Evolutionary conservation across 1,140 invertebrate genomes (phyloP), one percentile per base, ranked within the genome.

Genomic region (Drosophila kohkoa): DNA sequence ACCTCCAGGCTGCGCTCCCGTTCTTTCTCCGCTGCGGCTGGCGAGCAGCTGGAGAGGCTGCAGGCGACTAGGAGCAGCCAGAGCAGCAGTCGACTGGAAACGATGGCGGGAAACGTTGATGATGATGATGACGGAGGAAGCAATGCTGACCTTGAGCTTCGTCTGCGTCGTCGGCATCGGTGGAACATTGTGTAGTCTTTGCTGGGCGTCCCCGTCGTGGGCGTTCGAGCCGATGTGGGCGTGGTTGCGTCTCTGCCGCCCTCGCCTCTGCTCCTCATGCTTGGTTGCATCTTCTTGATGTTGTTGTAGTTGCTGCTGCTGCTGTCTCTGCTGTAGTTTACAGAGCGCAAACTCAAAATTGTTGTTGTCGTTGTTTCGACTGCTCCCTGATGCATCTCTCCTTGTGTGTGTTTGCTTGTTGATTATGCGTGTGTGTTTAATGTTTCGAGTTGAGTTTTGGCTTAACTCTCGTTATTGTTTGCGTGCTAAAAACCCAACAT

Each of bases 1-100:
- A 98, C 95, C 90, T 97, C 96, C 86, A 98, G 95, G 92, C 97
- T 96, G 49, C 96, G 95, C 58, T 97, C 95, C 68, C 79, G 77
- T n/a, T 79, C 69, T 38, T 67, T 38, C 20, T 55, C 54, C 64
- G 8, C 45, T 63, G 59, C 30, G 13, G 45, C 45, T 2, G 15
- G 41, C 51, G 0, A 41, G 55, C 35, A 59, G 45, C 20, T 45
- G 10, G 35, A 5, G 8, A 66, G 65, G 10, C 28, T 58, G 63
- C 35, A 86, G 58, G 25, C 45, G 57, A 68, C 15, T 46, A 77
- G 46, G 6, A 64, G 60, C 30, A 68, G 58, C 72, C 66, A 62
- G 7, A 62, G 16, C 55, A 75, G 63, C 52, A 38, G 35, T 25
- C 38, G 46, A 16, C 57, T 10, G 59, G 43, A 67, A 43, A 13